Conservation (phyloP, 2,113 vertebrate species). For the Nibea albiflora region DNA sequence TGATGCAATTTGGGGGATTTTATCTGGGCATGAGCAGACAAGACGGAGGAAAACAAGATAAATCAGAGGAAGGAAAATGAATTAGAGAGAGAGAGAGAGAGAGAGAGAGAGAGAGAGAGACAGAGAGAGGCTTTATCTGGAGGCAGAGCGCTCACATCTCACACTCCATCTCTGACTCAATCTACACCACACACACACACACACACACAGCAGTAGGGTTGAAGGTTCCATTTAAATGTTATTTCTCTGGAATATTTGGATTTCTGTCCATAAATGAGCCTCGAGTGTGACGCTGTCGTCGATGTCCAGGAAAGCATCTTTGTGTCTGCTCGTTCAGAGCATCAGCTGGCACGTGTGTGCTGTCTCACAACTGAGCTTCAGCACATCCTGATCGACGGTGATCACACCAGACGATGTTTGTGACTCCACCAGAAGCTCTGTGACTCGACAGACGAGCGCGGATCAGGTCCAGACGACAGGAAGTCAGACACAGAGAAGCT, state of each 20-base stretch:
- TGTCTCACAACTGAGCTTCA: too few species aligned
- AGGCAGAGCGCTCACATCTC: conserved; percentile 52
- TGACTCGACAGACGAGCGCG: too few species aligned
- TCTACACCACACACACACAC: conserved; percentile 41
- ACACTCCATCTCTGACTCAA: conserved; percentile 61
- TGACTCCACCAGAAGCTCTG: too few species aligned
- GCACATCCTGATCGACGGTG: too few species aligned
- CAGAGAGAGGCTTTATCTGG: conserved; percentile 34
- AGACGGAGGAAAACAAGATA: conserved; percentile 65
- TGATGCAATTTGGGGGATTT: conserved; percentile 73
- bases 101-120: not conserved
- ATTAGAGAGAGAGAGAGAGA: conserved; percentile 58
- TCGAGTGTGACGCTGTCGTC: not conserved
- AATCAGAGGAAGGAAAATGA: conserved; percentile 71
- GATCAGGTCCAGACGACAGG: too few species aligned
- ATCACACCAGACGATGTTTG: too few species aligned
- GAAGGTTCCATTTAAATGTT: conserved; percentile 10
- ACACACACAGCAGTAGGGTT: not conserved
- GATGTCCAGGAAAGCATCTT: not conserved
- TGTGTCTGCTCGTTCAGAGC: not conserved
- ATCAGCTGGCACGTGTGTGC: too few species aligned
- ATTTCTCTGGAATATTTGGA: not conserved
- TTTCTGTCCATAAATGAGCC: not conserved
- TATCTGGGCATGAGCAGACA: conserved; percentile 63
- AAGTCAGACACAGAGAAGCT: too few species aligned